phyloP scores from a whole-genome alignment of 2,888 invertebrate species.

The Hirudinaria manillensis region DNA sequence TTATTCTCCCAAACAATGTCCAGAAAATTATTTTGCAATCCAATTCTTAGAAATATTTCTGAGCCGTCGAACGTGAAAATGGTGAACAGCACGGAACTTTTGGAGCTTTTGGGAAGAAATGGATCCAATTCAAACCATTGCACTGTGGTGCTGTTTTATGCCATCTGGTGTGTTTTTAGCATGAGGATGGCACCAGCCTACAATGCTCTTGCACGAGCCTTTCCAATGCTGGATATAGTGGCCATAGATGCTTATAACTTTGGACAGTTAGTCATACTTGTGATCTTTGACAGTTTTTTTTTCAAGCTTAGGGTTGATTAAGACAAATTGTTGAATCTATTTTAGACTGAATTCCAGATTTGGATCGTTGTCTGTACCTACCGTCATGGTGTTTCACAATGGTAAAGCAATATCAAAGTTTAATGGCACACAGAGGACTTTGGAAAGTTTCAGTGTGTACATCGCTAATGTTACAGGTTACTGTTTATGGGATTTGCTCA shows the following conservation, averaged over 20 bases:
- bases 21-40: slow-evolving; percentile 1
- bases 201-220: slow-evolving; percentile 80
- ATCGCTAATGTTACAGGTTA: slow-evolving; percentile 50
- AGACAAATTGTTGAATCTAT: slow-evolving; percentile 23
- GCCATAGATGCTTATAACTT: slow-evolving; percentile 82
- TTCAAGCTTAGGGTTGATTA: not conserved
- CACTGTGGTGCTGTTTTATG: slow-evolving; percentile 78
- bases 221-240: slow-evolving; percentile 77
- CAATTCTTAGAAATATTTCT: not conserved
- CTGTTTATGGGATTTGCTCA: slow-evolving; percentile 3
- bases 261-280: slow-evolving; percentile 52
- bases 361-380: slow-evolving; percentile 54
- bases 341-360: slow-evolving; percentile 51
- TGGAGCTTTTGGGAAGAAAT: slow-evolving; percentile 6
- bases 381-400: slow-evolving; percentile 51
- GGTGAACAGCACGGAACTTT: slow-evolving; percentile 14
- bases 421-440: slow-evolving; percentile 65
- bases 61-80: not conserved
- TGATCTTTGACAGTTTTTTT: slow-evolving; percentile 10
- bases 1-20: not conserved
- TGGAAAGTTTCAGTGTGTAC: slow-evolving; percentile 64
- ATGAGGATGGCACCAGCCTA: slow-evolving; percentile 81
- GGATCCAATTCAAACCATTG: slow-evolving; percentile 42
- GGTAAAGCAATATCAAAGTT: slow-evolving; percentile 51
- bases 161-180: slow-evolving; percentile 82